A percentile compares a stretch with the other conserved stretches of the same genome.
phyloP scores from a whole-genome alignment of 2,888 invertebrate genomes.

The Mellilla xanthometata region DNA sequence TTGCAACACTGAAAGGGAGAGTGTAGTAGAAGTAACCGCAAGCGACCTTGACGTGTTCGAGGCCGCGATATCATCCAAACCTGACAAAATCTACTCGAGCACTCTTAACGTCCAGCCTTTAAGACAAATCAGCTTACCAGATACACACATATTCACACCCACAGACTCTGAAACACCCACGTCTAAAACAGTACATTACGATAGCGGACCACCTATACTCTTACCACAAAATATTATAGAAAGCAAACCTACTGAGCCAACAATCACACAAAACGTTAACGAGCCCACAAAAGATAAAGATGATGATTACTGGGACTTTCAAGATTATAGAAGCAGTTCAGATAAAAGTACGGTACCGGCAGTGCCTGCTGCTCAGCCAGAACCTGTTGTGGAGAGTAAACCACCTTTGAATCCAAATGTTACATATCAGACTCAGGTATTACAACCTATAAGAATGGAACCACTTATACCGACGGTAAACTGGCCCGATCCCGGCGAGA shows the following conservation, averaged over 20 bases:
- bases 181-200: slow-evolving; percentile 77
- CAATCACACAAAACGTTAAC: slow-evolving; percentile 22
- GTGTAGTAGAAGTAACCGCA: slow-evolving; percentile 44
- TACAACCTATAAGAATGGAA: slow-evolving; percentile 72
- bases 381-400: slow-evolving; percentile 23
- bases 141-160: slow-evolving; percentile 78
- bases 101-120: slow-evolving; percentile 68
- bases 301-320: slow-evolving; percentile 72
- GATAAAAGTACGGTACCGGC: slow-evolving; percentile 24
- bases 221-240: slow-evolving; percentile 46
- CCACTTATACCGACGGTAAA: slow-evolving; percentile 69
- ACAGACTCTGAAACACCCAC: slow-evolving; percentile 77
- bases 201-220: slow-evolving; percentile 51
- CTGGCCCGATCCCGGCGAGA: slow-evolving; percentile 78
- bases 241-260: slow-evolving; percentile 34
- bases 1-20: slow-evolving; percentile 60
- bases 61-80: slow-evolving; percentile 49
- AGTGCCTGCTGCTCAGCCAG: slow-evolving; percentile 22
- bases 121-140: slow-evolving; percentile 73
- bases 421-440: slow-evolving; percentile 55
- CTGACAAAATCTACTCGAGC: slow-evolving; percentile 65
- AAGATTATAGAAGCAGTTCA: slow-evolving; percentile 61
- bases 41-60: slow-evolving; percentile 63
- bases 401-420: slow-evolving; percentile 34
- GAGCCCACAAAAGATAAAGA: slow-evolving; percentile 36